Percentiles rank a stretch among this genome's conserved stretches.
phyloP scores from a whole-genome alignment of 2,113 vertebrate species.

The Penelope pileata region DNA sequence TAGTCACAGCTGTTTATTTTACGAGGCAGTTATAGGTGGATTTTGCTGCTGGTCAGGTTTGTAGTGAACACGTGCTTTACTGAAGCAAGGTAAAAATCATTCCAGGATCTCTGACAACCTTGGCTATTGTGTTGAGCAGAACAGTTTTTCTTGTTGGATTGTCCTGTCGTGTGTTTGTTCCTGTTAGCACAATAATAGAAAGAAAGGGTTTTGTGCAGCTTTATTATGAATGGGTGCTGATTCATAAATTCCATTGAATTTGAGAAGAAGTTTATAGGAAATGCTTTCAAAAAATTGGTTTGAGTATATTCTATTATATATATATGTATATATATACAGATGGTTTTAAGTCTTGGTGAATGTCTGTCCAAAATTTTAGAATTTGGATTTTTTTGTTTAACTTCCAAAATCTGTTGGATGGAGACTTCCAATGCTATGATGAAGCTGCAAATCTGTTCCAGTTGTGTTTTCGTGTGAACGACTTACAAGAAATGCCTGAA shows the following conservation, averaged over 20 bases:
- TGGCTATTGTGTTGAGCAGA: background rate
- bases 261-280: background rate
- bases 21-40: conserved; percentile 47
- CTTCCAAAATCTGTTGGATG: background rate
- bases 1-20: conserved; percentile 66
- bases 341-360: background rate
- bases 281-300: background rate
- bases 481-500: background rate
- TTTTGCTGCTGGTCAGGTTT: conserved; percentile 40
- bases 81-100: background rate
- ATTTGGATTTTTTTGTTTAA: conserved; percentile 4
- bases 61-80: background rate
- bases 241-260: conserved; percentile 6
- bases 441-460: background rate
- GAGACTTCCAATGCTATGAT: background rate
- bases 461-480: background rate
- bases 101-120: background rate
- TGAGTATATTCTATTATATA: background rate
- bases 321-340: background rate
- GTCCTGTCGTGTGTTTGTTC: background rate
- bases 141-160: background rate
- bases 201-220: background rate
- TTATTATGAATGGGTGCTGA: background rate
- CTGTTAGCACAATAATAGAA: background rate
- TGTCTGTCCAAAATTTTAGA: background rate